phyloP scores from a whole-genome alignment of 2,888 invertebrate genomes.

The Arctia plantaginis region DNA sequence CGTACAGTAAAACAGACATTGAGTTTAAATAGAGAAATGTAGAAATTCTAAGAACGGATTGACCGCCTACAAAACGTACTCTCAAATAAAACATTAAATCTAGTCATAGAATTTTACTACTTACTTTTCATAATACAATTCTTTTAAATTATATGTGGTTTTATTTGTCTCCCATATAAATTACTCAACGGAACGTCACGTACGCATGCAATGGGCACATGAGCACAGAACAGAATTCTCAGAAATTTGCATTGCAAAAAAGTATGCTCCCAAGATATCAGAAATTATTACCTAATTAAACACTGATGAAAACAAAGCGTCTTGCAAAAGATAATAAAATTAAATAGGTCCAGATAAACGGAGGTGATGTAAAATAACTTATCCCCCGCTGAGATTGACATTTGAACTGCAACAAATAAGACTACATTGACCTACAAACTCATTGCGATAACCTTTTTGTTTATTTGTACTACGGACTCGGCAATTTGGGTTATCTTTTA shows the following conservation, averaged over 20 bases:
- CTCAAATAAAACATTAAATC: too few relatives aligned
- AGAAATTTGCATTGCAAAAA: background rate
- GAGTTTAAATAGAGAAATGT: too few relatives aligned
- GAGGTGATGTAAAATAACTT: background rate
- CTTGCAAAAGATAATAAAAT: background rate
- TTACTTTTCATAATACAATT: too few relatives aligned
- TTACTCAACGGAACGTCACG: too few relatives aligned
- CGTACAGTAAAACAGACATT: too few relatives aligned
- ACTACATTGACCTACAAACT: background rate
- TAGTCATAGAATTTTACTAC: too few relatives aligned
- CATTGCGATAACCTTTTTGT: background rate
- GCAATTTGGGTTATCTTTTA: too few relatives aligned
- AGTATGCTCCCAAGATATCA: background rate
- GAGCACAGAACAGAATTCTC: background rate
- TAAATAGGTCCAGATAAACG: background rate
- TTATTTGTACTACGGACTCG: background rate
- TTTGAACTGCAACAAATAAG: constrained; percentile 1
- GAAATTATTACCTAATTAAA: background rate
- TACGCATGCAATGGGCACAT: background rate
- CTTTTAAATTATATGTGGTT: too few relatives aligned
- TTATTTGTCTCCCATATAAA: background rate
- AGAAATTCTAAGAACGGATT: too few relatives aligned
- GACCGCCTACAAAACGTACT: too few relatives aligned
- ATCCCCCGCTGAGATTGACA: constrained; percentile 10
- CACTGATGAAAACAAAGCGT: background rate